Evolutionary conservation across 2,888 invertebrate genomes (phyloP).

Genomic region (Eristalis intricaria): DNA sequence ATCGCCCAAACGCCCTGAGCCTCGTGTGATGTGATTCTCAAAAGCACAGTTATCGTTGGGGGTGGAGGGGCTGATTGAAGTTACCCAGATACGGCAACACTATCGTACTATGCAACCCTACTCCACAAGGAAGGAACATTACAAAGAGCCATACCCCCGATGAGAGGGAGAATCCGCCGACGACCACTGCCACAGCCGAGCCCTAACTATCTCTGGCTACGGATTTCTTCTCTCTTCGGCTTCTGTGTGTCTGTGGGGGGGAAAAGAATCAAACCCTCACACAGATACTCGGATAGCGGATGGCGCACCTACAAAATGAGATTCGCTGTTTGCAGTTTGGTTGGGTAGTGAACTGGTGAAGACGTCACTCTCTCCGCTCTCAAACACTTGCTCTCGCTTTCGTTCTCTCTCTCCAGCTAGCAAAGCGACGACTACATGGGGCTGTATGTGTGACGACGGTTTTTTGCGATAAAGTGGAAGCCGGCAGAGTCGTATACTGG

Average conservation of each 20-base stretch:
- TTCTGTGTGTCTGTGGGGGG: neutral
- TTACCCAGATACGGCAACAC: constrained; percentile 24
- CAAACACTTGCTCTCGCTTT: neutral
- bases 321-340: neutral
- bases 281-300: constrained; percentile 4
- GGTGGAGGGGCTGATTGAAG: neutral
- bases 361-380: constrained; percentile 2
- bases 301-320: constrained; percentile 63
- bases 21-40: neutral
- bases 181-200: constrained; percentile 5
- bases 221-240: constrained; percentile 3
- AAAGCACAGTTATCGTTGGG: neutral
- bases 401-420: neutral
- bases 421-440: constrained; percentile 2
- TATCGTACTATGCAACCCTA: constrained; percentile 18
- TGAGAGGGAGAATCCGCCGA: constrained; percentile 4
- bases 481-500: constrained; percentile 30
- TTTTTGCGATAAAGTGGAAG: constrained; percentile 23
- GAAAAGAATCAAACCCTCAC: constrained; percentile 4
- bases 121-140: neutral
- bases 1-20: neutral
- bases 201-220: constrained; percentile 7
- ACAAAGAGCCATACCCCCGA: neutral
- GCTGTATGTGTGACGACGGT: constrained; percentile 26
- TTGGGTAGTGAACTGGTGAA: neutral